Evolutionary conservation across 2,797 vertebrate species (phyloP).

Genomic region (Parotocinclus haroldoi): DNA sequence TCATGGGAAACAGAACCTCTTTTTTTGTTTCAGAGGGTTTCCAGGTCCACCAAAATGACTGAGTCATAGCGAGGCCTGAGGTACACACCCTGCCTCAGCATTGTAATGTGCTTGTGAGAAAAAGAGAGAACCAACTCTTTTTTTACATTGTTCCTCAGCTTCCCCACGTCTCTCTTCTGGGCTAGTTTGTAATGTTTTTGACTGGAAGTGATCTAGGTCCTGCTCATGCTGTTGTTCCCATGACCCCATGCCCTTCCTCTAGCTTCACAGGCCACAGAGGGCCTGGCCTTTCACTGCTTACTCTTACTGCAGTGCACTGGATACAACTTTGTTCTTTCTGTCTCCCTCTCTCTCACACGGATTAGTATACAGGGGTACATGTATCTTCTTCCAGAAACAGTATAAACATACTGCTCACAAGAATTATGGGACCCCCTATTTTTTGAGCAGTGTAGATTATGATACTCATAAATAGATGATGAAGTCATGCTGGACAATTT

Average conservation of each 20-base stretch:
- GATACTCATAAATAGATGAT: slow-evolving; percentile 14
- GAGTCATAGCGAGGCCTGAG: slow-evolving; percentile 38
- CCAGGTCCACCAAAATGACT: slow-evolving; percentile 36
- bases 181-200: slow-evolving; percentile 55
- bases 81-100: slow-evolving; percentile 56
- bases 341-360: slow-evolving; percentile 17
- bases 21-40: slow-evolving; percentile 57
- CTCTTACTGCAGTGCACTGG: slow-evolving; percentile 53
- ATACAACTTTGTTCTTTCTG: slow-evolving; percentile 2
- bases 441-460: too few species aligned
- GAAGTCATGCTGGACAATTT: slow-evolving; percentile 21
- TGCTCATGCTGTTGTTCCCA: slow-evolving; percentile 61
- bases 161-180: slow-evolving; percentile 59
- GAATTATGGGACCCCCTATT: too few species aligned
- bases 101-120: slow-evolving; percentile 38
- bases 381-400: slow-evolving; percentile 2
- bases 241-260: slow-evolving; percentile 71
- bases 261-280: slow-evolving; percentile 54
- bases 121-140: slow-evolving; percentile 51
- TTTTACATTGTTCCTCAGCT: slow-evolving; percentile 70
- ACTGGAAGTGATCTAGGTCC: slow-evolving; percentile 53
- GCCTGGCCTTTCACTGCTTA: slow-evolving; percentile 33
- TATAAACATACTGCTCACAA: too few species aligned
- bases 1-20: slow-evolving; percentile 60
- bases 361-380: slow-evolving; percentile 12